Conservation (phyloP, 2,888 invertebrate species). For the Nezara viridula region DNA sequence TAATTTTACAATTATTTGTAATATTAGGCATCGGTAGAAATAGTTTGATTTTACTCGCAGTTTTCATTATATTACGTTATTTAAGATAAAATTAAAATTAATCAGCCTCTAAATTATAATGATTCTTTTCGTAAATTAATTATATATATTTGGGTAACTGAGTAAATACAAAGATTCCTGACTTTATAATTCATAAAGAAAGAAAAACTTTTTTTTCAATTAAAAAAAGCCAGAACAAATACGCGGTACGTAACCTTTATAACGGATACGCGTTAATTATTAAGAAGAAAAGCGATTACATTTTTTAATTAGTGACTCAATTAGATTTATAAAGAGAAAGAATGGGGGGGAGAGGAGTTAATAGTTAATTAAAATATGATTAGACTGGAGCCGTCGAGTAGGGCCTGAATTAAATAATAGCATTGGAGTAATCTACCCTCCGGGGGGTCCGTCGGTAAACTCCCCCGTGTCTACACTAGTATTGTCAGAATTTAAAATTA, state of each 20-base stretch:
- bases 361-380: conserved; percentile 51
- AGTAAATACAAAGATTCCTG: not conserved
- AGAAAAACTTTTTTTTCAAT: not conserved
- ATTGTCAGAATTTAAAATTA: not conserved
- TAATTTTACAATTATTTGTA: no score
- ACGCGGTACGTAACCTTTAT: not conserved
- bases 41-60: no score
- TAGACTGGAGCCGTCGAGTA: conserved; percentile 10
- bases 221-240: not conserved
- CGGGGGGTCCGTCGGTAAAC: not conserved
- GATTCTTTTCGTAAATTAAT: not conserved
- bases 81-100: not conserved
- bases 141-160: not conserved
- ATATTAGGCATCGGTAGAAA: no score
- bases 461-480: not conserved
- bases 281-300: conserved; percentile 11
- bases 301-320: conserved; percentile 38
- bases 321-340: conserved; percentile 13
- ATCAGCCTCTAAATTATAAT: not conserved
- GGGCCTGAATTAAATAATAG: conserved; percentile 30
- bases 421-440: conserved; percentile 22
- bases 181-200: not conserved
- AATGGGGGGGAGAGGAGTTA: not conserved
- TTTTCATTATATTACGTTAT: not conserved
- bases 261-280: conserved; percentile 13